Conservation (phyloP, 2,888 invertebrate species). For the Pyrocoelia pectoralis region DNA sequence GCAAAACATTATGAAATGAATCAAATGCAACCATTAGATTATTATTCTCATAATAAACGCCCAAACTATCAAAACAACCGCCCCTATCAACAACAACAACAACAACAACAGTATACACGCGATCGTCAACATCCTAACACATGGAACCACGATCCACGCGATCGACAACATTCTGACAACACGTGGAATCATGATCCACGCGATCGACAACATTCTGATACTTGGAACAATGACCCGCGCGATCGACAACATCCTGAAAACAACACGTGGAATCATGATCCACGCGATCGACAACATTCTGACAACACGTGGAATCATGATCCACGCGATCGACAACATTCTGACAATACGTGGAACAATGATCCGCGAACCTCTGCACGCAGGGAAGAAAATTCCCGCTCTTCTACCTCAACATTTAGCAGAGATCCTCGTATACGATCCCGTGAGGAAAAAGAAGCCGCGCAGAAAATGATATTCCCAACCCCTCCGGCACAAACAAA, state of each 20-base stretch:
- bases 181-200: not conserved
- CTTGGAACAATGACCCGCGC: not conserved
- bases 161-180: not conserved
- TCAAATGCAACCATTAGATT: constrained; percentile 38
- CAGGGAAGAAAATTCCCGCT: constrained; percentile 12
- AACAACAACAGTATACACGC: not conserved
- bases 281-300: not conserved
- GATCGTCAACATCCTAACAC: not conserved
- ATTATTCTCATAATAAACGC: constrained; percentile 26
- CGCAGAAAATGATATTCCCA: not conserved
- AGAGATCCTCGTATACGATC: constrained; percentile 30
- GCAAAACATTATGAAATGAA: constrained; percentile 34
- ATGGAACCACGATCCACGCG: not conserved
- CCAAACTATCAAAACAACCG: not conserved
- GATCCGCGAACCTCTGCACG: not conserved
- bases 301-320: not conserved
- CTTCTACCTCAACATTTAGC: constrained; percentile 35
- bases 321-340: not conserved
- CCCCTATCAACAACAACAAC: not conserved
- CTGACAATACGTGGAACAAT: not conserved
- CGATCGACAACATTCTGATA: too few relatives aligned
- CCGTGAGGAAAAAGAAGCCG: constrained; percentile 15
- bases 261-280: not conserved
- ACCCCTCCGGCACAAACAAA: not conserved
- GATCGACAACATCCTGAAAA: not conserved